Evolutionary conservation across 2,888 invertebrate species (phyloP).

Genomic region (Athalia cordata): DNA sequence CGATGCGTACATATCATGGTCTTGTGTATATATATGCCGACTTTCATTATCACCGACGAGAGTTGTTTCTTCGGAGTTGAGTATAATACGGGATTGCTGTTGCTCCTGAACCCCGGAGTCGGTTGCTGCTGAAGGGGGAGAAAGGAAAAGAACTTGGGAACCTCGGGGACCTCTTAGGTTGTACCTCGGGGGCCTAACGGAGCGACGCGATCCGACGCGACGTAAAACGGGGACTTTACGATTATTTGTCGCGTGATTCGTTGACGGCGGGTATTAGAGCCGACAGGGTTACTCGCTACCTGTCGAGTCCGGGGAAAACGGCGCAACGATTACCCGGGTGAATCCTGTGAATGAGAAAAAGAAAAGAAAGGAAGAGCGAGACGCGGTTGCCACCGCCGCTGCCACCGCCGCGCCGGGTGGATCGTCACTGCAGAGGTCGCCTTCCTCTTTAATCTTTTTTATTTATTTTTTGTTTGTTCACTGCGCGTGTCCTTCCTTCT

Average conservation of each 20-base stretch:
- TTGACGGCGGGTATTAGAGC: conserved; percentile 56
- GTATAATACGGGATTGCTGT: neutral
- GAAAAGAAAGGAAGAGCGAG: neutral
- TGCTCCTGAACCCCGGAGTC: neutral
- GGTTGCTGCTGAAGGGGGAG: neutral
- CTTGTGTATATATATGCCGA: neutral
- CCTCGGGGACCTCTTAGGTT: conserved; percentile 3
- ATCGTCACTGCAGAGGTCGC: neutral
- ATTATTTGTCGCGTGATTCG: conserved; percentile 63
- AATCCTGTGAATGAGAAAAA: neutral
- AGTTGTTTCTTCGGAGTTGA: neutral
- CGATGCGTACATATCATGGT: no score
- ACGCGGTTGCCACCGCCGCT: neutral
- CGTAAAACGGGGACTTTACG: conserved; percentile 63
- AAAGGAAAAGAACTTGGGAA: neutral
- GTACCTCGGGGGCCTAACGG: neutral
- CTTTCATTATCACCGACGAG: conserved; percentile 43
- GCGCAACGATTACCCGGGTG: neutral
- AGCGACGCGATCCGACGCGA: conserved; percentile 25
- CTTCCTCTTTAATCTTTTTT: neutral
- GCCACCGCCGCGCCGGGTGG: neutral
- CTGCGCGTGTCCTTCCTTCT: neutral
- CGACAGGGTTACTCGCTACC: conserved; percentile 45
- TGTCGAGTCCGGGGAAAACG: conserved; percentile 33
- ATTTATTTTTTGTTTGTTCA: neutral